Evolutionary conservation across 2,113 vertebrate species (phyloP), one percentile per base, ranked within the genome.

Genomic region (Serinus canaria): DNA sequence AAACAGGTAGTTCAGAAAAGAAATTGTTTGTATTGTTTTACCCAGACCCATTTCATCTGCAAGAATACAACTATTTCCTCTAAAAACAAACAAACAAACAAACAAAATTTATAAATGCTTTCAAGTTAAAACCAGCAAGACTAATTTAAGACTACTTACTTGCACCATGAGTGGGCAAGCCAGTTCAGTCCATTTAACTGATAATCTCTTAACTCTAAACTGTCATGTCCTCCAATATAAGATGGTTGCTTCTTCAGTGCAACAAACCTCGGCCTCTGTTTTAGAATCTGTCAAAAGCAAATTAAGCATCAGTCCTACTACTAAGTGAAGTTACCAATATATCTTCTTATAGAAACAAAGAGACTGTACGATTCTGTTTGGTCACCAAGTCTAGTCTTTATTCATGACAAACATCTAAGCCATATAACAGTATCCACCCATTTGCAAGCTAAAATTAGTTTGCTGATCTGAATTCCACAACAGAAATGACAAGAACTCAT

Each of bases 131-230:
- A 76, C 3, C 43, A 89, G 59, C 16, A 94, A 95, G 82, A 88
- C 80, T 74, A 62, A 49, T 92, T 73, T 85, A 75, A 96, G 73
- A 58, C 73, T 75, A 97, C 99, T 85, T 99, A 99, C 99, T 99
- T 99, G 99, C 99, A 99, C 99, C 99, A 99, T 17, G 99, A 99
- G 92, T 99, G 99, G 78, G 99, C 99, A 98, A 99, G 98, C 99
- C 99, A 99, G 96, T 99, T 99, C 92, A 99, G 97, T 90, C 99
- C 98, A 97, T 99, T 98, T 94, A 99, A 91, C 94, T 99, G 99
- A 98, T 99, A 99, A 96, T 99, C 99, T 96, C 99, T 97, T 83
- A 99, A 98, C 94, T 99, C 99, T 96, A 99, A 98, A 56, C 98
- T 97, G 6, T 99, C 99, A 63, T 95, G 94, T 13, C 98, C 98